Evolutionary conservation across 2,797 vertebrate species (phyloP).

Genomic region (Botia almorhae): DNA sequence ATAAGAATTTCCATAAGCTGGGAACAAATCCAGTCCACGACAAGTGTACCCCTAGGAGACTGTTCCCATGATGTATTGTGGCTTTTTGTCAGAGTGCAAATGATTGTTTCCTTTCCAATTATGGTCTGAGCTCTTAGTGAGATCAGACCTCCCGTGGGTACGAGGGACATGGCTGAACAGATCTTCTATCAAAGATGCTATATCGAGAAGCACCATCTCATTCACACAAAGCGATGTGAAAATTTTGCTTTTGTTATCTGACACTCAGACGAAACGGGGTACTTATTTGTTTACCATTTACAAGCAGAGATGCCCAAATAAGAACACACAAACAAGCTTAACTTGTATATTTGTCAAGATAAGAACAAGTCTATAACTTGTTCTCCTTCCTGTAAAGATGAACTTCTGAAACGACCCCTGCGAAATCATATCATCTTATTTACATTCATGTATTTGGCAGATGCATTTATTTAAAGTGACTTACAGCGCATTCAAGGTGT

Average conservation of each 20-base stretch:
- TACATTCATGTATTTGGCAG: too few relatives aligned
- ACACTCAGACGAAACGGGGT: not conserved
- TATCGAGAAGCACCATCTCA: not conserved
- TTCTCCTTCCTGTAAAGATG: not conserved
- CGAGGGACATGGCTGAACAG: constrained; percentile 34
- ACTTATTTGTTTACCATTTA: not conserved
- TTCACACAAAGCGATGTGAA: not conserved
- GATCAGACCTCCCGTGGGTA: constrained; percentile 54
- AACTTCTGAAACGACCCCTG: not conserved
- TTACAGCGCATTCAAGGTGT: too few relatives aligned
- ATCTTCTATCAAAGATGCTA: constrained; percentile 30
- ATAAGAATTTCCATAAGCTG: constrained; percentile 39
- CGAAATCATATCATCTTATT: not conserved
- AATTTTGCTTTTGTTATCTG: not conserved
- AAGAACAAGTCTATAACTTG: not conserved
- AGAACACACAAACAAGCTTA: not conserved
- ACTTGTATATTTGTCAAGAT: not conserved
- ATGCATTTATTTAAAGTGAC: too few relatives aligned
- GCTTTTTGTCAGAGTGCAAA: constrained; percentile 65
- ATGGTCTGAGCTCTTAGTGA: constrained; percentile 65
- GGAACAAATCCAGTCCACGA: constrained; percentile 48
- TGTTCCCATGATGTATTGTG: constrained; percentile 55
- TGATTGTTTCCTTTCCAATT: constrained; percentile 77
- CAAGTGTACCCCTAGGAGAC: constrained; percentile 41
- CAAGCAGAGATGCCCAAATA: not conserved